These are phyloP conservation scores for Creontiades dilutus DNA, from an alignment of 2,888 invertebrate species.

Conservation along the genomic window DNA sequence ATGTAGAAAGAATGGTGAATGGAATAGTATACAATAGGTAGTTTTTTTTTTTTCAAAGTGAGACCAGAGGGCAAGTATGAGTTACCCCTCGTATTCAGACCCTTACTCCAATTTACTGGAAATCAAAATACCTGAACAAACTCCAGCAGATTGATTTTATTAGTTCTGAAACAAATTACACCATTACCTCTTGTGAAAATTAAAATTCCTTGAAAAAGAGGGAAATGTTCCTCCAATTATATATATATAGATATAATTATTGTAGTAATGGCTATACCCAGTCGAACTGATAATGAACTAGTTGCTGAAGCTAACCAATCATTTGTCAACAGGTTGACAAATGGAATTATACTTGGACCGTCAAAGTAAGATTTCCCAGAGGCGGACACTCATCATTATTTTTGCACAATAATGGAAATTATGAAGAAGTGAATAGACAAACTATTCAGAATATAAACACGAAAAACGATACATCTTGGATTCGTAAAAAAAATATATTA, in stretches of 20 bases:
- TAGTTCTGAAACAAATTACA: too few species aligned
- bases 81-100: background rate
- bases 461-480: background rate
- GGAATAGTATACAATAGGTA: background rate
- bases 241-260: too few species aligned
- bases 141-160: too few species aligned
- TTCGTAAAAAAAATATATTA: slow-evolving; percentile 67
- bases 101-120: background rate
- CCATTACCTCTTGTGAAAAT: too few species aligned
- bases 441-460: background rate
- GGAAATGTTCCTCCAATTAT: too few species aligned
- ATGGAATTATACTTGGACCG: background rate
- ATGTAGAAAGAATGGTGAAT: background rate
- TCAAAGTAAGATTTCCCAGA: background rate
- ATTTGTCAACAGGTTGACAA: background rate
- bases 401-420: background rate
- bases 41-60: background rate
- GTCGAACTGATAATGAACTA: background rate
- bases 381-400: background rate
- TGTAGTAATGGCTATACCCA: background rate
- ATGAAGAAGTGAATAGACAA: background rate
- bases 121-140: too few species aligned
- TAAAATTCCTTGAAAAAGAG: too few species aligned
- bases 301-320: background rate
- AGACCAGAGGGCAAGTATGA: background rate